Evolutionary conservation across 2,113 vertebrate species (phyloP), one percentile per base, ranked within the genome.

Genomic region (Naja naja): DNA sequence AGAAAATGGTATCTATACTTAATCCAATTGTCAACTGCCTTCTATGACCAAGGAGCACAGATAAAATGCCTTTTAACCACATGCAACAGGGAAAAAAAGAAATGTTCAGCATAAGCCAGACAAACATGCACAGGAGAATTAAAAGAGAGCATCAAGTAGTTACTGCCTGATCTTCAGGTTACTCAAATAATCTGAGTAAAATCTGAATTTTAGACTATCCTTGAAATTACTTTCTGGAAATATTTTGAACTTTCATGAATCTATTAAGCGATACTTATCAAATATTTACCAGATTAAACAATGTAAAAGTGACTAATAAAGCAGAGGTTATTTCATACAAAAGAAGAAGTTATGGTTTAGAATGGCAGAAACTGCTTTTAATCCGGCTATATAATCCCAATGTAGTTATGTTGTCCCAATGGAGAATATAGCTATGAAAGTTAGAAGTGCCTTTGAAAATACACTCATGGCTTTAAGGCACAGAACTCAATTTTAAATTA

Each of bases 61-160:
- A 0, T 92, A 92, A 49, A 1, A 8, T 25, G 14, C 2, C 27
- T 16, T 34, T 89, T 45, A 43, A 90, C 94, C 34, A 55, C 81
- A 87, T 0, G 12, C 0, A 25, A 34, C 4, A 87, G 23, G 23
- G 85, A n/a, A 0, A 0, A 9, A 92, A 49, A 53, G 49, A 91
- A 94, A 93, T 92, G 23, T 14, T 27, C 4, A 74, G 47, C 1
- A 81, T 2, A 90, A 58, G 93, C 43, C 94, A 85, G 0, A 27
- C 54, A 56, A 4, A 69, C 12, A 94, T 88, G 43, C 88, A 85
- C 39, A n/a, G 90, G 39, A 94, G 12, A 95, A 81, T 14, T 2
- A 92, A 60, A 94, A 58, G 74, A 85, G 53, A 87, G 94, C 91
- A 92, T 93, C 52, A 69, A 92, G 47, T 89, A 89, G 89, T 91